phyloP scores from a whole-genome alignment of 1,140 invertebrate genomes.

The Atta cephalotes region DNA sequence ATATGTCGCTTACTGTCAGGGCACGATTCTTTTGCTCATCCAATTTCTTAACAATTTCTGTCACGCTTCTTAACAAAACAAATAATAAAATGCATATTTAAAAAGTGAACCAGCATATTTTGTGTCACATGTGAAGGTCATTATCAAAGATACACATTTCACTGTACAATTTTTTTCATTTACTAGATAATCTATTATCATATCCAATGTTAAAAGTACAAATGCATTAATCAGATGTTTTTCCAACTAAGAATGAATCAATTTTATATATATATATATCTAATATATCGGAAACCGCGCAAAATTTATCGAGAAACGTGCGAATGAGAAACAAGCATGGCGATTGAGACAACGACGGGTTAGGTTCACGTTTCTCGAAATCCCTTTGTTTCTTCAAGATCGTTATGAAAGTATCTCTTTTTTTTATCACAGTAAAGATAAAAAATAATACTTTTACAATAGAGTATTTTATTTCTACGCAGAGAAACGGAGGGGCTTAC shows the following conservation, averaged over 20 bases:
- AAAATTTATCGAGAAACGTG: constrained; percentile 12
- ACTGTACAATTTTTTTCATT: neutral
- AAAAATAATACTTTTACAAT: neutral
- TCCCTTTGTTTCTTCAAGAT: too few relatives aligned
- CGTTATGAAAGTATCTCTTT: neutral
- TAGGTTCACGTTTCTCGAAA: neutral
- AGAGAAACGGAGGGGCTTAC: constrained; percentile 68
- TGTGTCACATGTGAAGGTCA: constrained; percentile 28
- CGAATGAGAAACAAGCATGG: constrained; percentile 29
- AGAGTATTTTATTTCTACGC: neutral
- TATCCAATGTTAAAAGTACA: neutral
- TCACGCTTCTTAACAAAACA: constrained; percentile 80
- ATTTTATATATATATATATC: neutral
- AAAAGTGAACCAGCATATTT: neutral
- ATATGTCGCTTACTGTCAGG: constrained; percentile 84
- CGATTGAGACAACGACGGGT: neutral
- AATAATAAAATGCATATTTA: constrained; percentile 61
- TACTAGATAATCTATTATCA: neutral
- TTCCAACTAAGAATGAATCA: constrained; percentile 44
- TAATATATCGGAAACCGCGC: neutral
- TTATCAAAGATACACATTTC: neutral
- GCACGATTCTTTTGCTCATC: constrained; percentile 85
- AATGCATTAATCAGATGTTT: neutral
- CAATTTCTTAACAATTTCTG: constrained; percentile 84
- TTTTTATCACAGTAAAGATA: neutral